These are phyloP conservation scores for Urocolius indicus DNA, from an alignment of 2,113 vertebrate species.

Conservation along the genomic window DNA sequence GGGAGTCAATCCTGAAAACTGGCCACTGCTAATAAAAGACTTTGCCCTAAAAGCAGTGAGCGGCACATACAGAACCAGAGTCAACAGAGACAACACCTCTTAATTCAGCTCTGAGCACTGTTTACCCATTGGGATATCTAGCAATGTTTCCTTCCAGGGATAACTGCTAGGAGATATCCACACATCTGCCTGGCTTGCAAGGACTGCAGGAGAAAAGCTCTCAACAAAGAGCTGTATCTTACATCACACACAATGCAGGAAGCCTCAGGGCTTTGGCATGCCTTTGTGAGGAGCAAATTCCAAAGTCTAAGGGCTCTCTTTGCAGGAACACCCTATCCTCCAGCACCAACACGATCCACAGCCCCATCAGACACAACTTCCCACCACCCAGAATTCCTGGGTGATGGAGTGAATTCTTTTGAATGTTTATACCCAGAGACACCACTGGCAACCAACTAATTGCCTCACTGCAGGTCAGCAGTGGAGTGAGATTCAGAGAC, in stretches of 20 bases:
- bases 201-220: conserved; percentile 45
- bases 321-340: conserved; percentile 49
- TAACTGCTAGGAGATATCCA: conserved; percentile 41
- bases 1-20: background rate
- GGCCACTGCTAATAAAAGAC: background rate
- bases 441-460: background rate
- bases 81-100: conserved; percentile 9
- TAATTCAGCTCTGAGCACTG: background rate
- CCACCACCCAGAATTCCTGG: conserved; percentile 31
- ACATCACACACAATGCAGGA: conserved; percentile 31
- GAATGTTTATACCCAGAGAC: background rate
- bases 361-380: conserved; percentile 9
- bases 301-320: background rate
- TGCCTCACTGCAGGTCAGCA: background rate
- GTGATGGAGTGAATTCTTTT: background rate
- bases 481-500: background rate
- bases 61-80: rapidly evolving
- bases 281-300: conserved; percentile 44
- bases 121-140: conserved; percentile 46
- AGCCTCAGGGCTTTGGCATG: conserved; percentile 47
- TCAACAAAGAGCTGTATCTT: conserved; percentile 21
- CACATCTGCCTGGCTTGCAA: conserved; percentile 23
- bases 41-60: background rate
- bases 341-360: conserved; percentile 21
- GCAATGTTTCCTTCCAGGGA: conserved; percentile 38